Conservation (phyloP, 2,888 invertebrate species). For the Nezara viridula region DNA sequence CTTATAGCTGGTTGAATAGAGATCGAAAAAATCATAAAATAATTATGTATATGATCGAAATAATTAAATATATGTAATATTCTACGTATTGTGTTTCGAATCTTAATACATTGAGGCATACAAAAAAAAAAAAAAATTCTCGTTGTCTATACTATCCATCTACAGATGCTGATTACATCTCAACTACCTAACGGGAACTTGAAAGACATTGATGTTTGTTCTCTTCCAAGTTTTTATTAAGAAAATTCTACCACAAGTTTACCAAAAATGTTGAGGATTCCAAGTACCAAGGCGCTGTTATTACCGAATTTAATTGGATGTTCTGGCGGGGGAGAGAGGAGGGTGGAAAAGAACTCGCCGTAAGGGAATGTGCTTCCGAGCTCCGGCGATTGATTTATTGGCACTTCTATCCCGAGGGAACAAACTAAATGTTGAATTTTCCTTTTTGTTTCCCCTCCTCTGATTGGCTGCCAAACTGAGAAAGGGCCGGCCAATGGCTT, state of each 20-base stretch:
- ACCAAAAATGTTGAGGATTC: not conserved
- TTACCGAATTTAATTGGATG: constrained; percentile 23
- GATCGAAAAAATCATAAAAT: too few species aligned
- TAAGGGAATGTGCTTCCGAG: not conserved
- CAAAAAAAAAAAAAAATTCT: too few species aligned
- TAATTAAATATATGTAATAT: too few species aligned
- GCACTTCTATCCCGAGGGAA: not conserved
- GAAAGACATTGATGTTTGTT: not conserved
- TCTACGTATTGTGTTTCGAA: not conserved
- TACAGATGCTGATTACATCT: too few species aligned
- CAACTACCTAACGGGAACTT: too few species aligned
- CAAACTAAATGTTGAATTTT: constrained; percentile 31
- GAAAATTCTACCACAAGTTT: not conserved
- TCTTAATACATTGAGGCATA: not conserved
- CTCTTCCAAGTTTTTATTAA: not conserved
- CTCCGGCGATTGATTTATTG: not conserved
- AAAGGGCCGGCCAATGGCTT: not conserved
- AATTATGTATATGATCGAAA: too few species aligned
- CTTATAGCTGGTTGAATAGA: too few species aligned
- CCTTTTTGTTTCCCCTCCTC: not conserved
- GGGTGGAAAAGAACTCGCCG: not conserved
- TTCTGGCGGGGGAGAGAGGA: not conserved
- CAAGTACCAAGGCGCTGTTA: not conserved
- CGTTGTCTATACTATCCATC: too few species aligned
- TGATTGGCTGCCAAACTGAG: constrained; percentile 24